A percentile compares a stretch with the other conserved stretches of the same genome.
Evolutionary conservation across 2,888 invertebrate genomes (phyloP).

Genomic region (Creontiades dilutus): DNA sequence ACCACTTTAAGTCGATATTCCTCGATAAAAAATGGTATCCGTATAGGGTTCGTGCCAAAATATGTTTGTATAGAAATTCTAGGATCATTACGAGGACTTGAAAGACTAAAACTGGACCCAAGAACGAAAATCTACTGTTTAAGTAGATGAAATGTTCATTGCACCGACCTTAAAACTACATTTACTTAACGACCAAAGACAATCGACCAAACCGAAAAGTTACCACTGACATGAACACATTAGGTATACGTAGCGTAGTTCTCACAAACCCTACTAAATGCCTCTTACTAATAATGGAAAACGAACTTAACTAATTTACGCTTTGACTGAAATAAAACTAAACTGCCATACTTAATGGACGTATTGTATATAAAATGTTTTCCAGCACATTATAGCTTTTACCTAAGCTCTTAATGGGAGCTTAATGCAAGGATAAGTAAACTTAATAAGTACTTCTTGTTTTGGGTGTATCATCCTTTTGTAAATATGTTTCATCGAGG

Average conservation of each 20-base stretch:
- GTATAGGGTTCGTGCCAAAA: not conserved
- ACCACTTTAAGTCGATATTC: no score
- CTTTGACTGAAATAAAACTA: not conserved
- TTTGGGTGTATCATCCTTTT: slow-evolving; percentile 69
- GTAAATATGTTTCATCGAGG: slow-evolving; percentile 50
- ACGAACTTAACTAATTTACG: not conserved
- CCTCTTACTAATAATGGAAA: not conserved
- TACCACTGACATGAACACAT: slow-evolving; percentile 1
- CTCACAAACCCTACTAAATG: not conserved
- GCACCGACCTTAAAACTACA: not conserved
- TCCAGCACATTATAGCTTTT: not conserved
- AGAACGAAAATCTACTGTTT: not conserved
- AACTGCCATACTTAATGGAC: slow-evolving; percentile 45
- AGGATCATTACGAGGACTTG: not conserved
- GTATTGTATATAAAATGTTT: slow-evolving; percentile 29
- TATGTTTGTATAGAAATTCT: not conserved
- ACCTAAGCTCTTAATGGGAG: not conserved
- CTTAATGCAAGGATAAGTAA: slow-evolving; percentile 53
- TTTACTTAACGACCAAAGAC: not conserved
- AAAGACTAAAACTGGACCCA: not conserved
- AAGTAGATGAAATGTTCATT: no score
- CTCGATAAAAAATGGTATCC: not conserved
- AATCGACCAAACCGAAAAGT: slow-evolving; percentile 4
- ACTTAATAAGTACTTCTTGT: slow-evolving; percentile 64
- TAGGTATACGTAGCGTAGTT: no score